phyloP scores from a whole-genome alignment of 2,888 invertebrate genomes.

The Amphimallon solstitiale region DNA sequence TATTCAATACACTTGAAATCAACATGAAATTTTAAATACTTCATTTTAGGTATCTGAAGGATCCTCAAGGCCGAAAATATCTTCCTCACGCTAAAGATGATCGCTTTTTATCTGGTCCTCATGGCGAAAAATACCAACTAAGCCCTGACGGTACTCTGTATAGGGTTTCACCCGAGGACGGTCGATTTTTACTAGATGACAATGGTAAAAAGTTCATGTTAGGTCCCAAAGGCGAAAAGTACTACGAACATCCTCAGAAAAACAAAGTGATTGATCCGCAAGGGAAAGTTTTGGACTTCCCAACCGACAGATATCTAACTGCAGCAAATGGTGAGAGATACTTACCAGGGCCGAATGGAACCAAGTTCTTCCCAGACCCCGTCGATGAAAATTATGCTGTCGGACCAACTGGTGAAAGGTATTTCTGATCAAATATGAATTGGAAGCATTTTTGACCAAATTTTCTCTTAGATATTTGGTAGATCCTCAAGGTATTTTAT shows the following conservation, averaged over 20 bases:
- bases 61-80: constrained; percentile 33
- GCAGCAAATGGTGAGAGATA: constrained; percentile 34
- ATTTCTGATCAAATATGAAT: not conserved
- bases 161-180: constrained; percentile 29
- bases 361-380: constrained; percentile 33
- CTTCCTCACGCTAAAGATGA: constrained; percentile 31
- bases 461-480: constrained; percentile 20
- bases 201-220: constrained; percentile 29
- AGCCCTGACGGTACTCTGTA: constrained; percentile 28
- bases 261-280: constrained; percentile 22
- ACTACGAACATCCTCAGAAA: constrained; percentile 23
- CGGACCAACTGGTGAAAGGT: constrained; percentile 21
- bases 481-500: constrained; percentile 27
- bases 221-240: constrained; percentile 33
- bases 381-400: constrained; percentile 36
- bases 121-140: constrained; percentile 28
- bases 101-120: constrained; percentile 16
- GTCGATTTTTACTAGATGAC: constrained; percentile 22
- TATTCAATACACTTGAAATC: too few species aligned
- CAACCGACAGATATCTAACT: constrained; percentile 30
- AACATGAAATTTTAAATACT: not conserved
- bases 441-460: not conserved
- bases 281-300: constrained; percentile 26
- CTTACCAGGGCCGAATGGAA: constrained; percentile 29
- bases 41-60: constrained; percentile 23